Percentiles rank a stretch among this genome's conserved stretches.
Conservation (phyloP, 2,888 invertebrate species). For the Amphipyra tragopoginis region DNA sequence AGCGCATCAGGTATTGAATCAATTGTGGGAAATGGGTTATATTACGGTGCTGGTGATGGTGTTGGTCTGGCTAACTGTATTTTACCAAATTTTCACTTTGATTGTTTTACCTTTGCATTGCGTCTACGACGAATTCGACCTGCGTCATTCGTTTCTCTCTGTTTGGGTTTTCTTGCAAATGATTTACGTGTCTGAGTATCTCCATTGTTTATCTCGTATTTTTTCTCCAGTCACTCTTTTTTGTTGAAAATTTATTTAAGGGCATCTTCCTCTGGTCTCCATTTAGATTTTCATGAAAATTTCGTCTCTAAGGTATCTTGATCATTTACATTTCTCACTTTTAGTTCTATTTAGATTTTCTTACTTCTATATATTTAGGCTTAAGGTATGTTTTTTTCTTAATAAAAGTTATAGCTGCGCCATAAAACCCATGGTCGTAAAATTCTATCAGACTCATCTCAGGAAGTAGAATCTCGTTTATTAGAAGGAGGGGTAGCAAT, state of each 20-base stretch:
- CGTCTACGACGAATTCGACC: neutral
- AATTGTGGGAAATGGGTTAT: constrained; percentile 35
- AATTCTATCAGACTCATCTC: constrained; percentile 5
- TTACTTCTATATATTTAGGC: neutral
- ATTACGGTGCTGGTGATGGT: constrained; percentile 6
- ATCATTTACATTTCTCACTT: neutral
- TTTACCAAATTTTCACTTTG: constrained; percentile 5
- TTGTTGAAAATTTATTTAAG: too few relatives aligned
- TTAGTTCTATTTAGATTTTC: constrained; percentile 6
- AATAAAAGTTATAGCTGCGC: neutral
- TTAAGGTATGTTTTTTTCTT: neutral
- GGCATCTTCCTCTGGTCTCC: too few relatives aligned
- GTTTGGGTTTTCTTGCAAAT: neutral
- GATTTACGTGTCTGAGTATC: neutral
- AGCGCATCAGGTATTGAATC: constrained; percentile 27
- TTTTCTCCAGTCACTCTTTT: too few relatives aligned
- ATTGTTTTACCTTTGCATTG: neutral
- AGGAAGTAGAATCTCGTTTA: constrained; percentile 5
- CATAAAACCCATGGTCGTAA: constrained; percentile 6
- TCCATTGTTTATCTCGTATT: too few relatives aligned
- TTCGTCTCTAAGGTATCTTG: too few relatives aligned
- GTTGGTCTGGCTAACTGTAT: constrained; percentile 29
- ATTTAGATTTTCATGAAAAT: too few relatives aligned
- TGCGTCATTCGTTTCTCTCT: neutral
- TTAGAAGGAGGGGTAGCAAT: constrained; percentile 3